Base-by-base conservation (phyloP, 2,113 vertebrate genomes). In the Poicephalus gulielmi region DNA sequence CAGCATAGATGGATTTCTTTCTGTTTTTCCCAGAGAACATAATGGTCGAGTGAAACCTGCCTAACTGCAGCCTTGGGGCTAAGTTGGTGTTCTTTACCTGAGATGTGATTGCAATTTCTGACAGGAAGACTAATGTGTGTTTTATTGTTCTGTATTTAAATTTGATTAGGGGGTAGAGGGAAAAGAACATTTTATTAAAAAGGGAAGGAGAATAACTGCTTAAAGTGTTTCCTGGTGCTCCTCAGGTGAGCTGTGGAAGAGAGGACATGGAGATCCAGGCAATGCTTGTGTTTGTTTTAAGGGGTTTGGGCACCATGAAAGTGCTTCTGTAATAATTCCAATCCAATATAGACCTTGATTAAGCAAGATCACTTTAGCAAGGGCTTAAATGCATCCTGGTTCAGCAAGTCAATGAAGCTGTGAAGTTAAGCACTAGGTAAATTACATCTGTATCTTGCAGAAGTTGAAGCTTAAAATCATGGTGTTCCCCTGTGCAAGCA, bases 81-180 rank as follows among this genome's bases (percentile, higher is more conserved):
- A 44, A 95, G 73, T 20, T 1, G 41, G 49, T 91, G 79, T 91
- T 62, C 73, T 91, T 89, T 71, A 95, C 74, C 76, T 95, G 92
- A 90, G 92, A 92, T 85, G 68, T 73, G 71, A 94, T 92, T 64
- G 92, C 92, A 60, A 12, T 94, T 92, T 92, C 78, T 97, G 96
- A 86, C 90, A 96, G 74, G 95, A 82, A 92, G 90, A 97, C 81
- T 89, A 92, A 96, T 96, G 76, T 9, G 3, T 89, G 59, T 81
- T 92, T 97, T 96, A 96, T 80, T 88, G 97, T 96, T 96, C 76
- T 90, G 64, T 95, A 95, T 97, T 97, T 97, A 96, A 96, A 97
- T 96, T 95, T 92, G 79, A 96, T 95, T 98, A 96, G 84, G 35
- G 41, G 64, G 31, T 73, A 86, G 85, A 92, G n/a, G 41, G 44